Conservation (phyloP, 1,140 invertebrate genomes). For the Papilio polyxenes region DNA sequence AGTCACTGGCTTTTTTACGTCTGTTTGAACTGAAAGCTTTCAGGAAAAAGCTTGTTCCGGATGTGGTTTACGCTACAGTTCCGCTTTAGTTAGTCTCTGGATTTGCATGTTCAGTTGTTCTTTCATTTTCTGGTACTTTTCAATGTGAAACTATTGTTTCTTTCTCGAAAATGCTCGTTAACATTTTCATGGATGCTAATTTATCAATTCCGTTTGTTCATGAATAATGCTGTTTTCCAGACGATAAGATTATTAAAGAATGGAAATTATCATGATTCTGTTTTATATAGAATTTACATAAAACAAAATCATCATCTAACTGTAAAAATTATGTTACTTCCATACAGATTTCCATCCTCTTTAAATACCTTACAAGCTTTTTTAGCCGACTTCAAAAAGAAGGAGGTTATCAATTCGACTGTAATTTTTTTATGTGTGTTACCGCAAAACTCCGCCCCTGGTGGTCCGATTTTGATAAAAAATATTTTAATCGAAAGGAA, state of each 20-base stretch:
- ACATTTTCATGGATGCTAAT: background rate
- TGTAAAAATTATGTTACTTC: no score
- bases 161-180: slow-evolving; percentile 2
- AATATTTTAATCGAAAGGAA: no score
- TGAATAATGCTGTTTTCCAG: background rate
- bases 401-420: no score
- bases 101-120: slow-evolving; percentile 35
- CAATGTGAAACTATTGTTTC: slow-evolving; percentile 3
- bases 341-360: no score
- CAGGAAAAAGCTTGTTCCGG: slow-evolving; percentile 34
- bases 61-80: slow-evolving; percentile 35
- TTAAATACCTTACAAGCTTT: no score
- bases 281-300: no score
- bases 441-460: no score
- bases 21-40: slow-evolving; percentile 31
- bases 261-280: background rate
- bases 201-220: background rate
- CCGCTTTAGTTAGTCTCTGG: slow-evolving; percentile 28
- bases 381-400: no score
- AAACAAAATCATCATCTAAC: no score
- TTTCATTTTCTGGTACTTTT: slow-evolving; percentile 28
- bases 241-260: background rate
- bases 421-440: no score
- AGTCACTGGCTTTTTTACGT: slow-evolving; percentile 28
- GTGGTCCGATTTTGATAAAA: no score